A percentile compares a stretch with the other conserved stretches of the same genome.
Conservation (phyloP, 2,797 vertebrate genomes). For the Antennarius maculatus region DNA sequence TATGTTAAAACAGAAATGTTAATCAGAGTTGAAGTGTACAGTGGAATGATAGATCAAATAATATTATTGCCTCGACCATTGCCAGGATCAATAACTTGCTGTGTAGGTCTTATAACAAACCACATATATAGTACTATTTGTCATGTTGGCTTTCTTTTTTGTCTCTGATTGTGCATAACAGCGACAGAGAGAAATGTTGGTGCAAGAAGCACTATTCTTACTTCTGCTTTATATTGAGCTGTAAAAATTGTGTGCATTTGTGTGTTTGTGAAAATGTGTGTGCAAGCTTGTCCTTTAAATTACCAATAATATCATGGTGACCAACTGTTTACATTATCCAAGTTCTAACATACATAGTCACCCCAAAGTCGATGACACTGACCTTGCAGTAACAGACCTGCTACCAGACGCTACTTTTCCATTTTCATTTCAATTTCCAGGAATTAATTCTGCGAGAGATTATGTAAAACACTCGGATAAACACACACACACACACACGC, state of each 20-base stretch:
- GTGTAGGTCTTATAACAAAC: constrained; percentile 3
- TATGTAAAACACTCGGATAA: constrained; percentile 29
- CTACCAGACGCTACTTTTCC: constrained; percentile 43
- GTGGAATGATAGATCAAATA: constrained; percentile 59
- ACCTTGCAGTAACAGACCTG: constrained; percentile 68
- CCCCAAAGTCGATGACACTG: constrained; percentile 38
- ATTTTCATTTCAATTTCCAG: constrained; percentile 76
- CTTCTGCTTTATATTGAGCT: constrained; percentile 37
- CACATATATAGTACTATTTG: background rate
- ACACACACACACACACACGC: background rate
- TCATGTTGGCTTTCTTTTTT: background rate
- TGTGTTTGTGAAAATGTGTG: background rate
- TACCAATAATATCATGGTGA: constrained; percentile 27
- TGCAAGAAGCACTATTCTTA: constrained; percentile 50
- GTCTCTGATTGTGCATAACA: background rate
- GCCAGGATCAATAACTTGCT: constrained; percentile 48
- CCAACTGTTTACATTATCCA: constrained; percentile 13
- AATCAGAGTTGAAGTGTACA: constrained; percentile 50
- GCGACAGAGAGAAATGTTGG: constrained; percentile 11
- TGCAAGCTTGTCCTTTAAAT: constrained; percentile 25
- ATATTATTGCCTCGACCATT: constrained; percentile 50
- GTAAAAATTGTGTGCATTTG: constrained; percentile 30
- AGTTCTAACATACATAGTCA: constrained; percentile 14
- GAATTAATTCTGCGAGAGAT: constrained; percentile 76
- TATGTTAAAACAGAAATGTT: constrained; percentile 51